phyloP scores from a whole-genome alignment of 2,888 invertebrate genomes.

The Pristionchus fissidentatus region DNA sequence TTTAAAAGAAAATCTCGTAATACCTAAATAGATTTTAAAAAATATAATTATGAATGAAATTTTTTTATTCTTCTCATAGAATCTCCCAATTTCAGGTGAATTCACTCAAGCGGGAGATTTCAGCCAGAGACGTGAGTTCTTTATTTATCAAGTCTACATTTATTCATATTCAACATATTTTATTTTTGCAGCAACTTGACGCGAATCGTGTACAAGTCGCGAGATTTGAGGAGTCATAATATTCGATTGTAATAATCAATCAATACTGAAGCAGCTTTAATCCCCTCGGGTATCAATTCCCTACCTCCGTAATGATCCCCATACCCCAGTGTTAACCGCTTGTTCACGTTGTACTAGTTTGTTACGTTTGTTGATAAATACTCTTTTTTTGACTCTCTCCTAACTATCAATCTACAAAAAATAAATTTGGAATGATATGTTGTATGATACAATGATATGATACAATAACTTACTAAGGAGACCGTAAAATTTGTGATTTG shows the following conservation, averaged over 20 bases:
- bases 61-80: not conserved
- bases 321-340: no score
- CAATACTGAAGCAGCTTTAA: no score
- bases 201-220: not conserved
- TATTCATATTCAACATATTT: not conserved
- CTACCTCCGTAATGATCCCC: no score
- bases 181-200: not conserved
- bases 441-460: slow-evolving; percentile 18
- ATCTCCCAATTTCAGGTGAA: not conserved
- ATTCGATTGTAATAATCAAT: no score
- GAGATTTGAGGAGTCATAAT: not conserved
- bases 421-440: not conserved
- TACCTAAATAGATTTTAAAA: not conserved
- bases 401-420: no score
- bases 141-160: no score
- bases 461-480: not conserved
- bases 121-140: not conserved
- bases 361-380: no score
- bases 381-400: no score
- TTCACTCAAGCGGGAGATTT: not conserved
- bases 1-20: not conserved
- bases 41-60: not conserved
- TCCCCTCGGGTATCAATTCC: no score
- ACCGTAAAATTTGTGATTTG: not conserved
- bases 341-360: no score